Conservation (phyloP, 2,888 invertebrate species). For the Arge pagana region DNA sequence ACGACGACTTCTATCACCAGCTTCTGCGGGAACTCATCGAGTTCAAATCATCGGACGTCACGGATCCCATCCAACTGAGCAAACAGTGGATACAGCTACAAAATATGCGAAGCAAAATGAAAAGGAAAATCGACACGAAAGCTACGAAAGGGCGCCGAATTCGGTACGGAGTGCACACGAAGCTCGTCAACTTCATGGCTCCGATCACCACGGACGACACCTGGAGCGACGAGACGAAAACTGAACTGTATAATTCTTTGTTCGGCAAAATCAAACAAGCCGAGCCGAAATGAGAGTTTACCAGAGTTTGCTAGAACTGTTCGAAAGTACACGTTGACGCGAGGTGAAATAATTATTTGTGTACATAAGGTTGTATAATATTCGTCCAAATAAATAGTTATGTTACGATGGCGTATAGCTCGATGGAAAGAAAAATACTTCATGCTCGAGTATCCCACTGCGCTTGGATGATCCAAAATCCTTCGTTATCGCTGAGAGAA, state of each 20-base stretch:
- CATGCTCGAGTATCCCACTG: no score
- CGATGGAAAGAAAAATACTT: no score
- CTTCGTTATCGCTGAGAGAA: no score
- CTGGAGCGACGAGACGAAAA: conserved; percentile 80
- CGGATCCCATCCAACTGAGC: conserved; percentile 84
- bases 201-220: conserved; percentile 67
- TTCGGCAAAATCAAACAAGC: conserved; percentile 66
- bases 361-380: conserved; percentile 11
- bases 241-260: conserved; percentile 80
- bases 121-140: conserved; percentile 88
- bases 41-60: conserved; percentile 80
- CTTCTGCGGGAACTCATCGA: conserved; percentile 90
- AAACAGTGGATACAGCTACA: conserved; percentile 92
- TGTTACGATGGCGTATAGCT: no score
- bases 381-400: no score
- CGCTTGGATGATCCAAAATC: no score
- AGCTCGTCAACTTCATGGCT: conserved; percentile 90
- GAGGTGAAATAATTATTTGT: conserved; percentile 1
- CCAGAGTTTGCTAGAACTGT: background rate
- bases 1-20: conserved; percentile 96
- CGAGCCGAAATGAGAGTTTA: conserved; percentile 17
- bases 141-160: conserved; percentile 94
- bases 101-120: conserved; percentile 88
- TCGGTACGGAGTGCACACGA: conserved; percentile 82
- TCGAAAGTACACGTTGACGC: no score